Conservation (phyloP, 1,140 invertebrate genomes). For the Ylistrum balloti region DNA sequence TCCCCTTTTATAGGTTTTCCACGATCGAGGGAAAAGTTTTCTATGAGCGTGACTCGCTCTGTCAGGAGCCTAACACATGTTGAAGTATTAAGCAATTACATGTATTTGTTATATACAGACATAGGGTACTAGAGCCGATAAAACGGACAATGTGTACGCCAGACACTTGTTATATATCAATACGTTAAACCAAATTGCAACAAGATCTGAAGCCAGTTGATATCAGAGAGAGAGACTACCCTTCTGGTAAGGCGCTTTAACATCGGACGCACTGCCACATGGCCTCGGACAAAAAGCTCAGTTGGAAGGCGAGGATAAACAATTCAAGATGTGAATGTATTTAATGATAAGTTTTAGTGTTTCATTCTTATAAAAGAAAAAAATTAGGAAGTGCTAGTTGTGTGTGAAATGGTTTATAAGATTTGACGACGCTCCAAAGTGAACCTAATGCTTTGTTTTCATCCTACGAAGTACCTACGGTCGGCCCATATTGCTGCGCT, state of each 20-base stretch:
- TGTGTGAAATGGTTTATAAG: background rate
- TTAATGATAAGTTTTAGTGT: constrained; percentile 13
- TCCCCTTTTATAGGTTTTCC: constrained; percentile 19
- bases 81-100: constrained; percentile 1
- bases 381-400: background rate
- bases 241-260: background rate
- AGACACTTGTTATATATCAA: background rate
- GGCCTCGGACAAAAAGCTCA: constrained; percentile 20
- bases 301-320: constrained; percentile 31
- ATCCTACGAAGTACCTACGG: background rate
- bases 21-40: constrained; percentile 11
- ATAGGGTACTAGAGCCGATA: background rate
- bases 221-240: background rate
- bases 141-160: constrained; percentile 4
- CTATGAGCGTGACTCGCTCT: background rate
- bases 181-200: constrained; percentile 5
- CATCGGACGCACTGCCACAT: background rate
- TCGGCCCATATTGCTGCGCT: background rate
- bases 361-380: constrained; percentile 39
- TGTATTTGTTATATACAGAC: constrained; percentile 34
- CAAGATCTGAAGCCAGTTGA: background rate
- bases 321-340: constrained; percentile 29
- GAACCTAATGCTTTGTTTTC: background rate
- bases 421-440: background rate
- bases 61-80: constrained; percentile 10